Conservation (phyloP, 2,113 vertebrate genomes). For the Mus pahari region DNA sequence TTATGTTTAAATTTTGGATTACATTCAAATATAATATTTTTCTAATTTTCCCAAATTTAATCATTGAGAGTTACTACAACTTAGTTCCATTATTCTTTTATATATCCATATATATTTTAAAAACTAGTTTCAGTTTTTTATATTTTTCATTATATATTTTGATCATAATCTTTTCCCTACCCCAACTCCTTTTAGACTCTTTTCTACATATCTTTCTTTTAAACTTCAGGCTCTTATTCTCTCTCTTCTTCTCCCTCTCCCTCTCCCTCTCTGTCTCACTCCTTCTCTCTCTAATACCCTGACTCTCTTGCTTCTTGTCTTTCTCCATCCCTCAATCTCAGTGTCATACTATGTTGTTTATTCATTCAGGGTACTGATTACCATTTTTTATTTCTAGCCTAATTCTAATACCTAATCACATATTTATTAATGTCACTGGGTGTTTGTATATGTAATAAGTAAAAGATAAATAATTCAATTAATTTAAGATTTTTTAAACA, state of each 20-base stretch:
- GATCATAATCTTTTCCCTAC: not conserved
- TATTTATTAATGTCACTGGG: not conserved
- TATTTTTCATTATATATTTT: not conserved
- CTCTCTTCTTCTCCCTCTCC: not conserved
- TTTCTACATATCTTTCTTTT: not conserved
- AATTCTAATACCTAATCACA: not conserved
- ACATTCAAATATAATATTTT: not conserved
- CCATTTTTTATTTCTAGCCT: not conserved
- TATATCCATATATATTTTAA: not conserved
- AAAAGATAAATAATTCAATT: not conserved
- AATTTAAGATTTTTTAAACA: not conserved
- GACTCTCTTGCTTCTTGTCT: not conserved
- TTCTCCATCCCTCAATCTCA: not conserved
- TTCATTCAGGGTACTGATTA: not conserved
- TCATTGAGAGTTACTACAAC: not conserved
- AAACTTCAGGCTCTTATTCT: not conserved
- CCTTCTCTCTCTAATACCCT: not conserved
- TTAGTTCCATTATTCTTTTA: not conserved
- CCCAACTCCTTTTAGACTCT: fast-evolving
- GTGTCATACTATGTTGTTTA: not conserved
- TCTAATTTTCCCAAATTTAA: not conserved
- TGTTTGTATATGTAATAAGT: not conserved
- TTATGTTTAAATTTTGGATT: not conserved
- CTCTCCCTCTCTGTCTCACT: not conserved
- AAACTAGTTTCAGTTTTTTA: not conserved